phyloP scores from a whole-genome alignment of 2,797 vertebrate species.

The Macrochelys suwanniensis region DNA sequence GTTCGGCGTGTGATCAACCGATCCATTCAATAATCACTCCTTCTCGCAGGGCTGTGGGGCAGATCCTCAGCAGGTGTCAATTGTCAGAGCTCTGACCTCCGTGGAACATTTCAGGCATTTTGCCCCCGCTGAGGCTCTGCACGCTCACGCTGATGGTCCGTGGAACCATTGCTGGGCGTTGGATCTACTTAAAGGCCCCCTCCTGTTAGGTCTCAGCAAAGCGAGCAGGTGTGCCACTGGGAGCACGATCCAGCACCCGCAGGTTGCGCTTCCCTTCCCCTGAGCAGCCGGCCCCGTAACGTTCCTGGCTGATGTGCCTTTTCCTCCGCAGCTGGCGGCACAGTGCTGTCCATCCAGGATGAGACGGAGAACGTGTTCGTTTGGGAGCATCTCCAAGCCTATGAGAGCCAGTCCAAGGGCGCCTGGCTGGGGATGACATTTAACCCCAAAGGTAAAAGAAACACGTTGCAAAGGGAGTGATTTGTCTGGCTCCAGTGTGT shows the following conservation, averaged over 20 bases:
- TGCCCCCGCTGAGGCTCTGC: too few relatives aligned
- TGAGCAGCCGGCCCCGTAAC: too few relatives aligned
- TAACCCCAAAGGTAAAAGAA: slow-evolving; percentile 86
- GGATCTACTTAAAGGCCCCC: background rate
- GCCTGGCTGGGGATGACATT: slow-evolving; percentile 97
- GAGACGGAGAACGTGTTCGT: slow-evolving; percentile 95
- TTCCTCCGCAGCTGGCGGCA: slow-evolving; percentile 86
- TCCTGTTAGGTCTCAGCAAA: background rate
- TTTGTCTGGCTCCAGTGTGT: background rate
- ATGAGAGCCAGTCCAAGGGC: slow-evolving; percentile 88
- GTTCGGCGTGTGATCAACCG: background rate
- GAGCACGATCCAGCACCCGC: background rate
- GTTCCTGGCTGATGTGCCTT: slow-evolving; percentile 9
- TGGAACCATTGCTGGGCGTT: too few relatives aligned
- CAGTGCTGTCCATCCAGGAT: slow-evolving; percentile 92
- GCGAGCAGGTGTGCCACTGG: too few relatives aligned
- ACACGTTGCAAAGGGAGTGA: background rate
- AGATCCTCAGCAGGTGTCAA: background rate
- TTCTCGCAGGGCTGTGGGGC: background rate
- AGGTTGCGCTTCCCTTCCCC: background rate
- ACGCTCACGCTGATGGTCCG: too few relatives aligned
- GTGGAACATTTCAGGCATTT: background rate
- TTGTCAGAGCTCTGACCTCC: background rate
- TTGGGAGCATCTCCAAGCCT: slow-evolving; percentile 94
- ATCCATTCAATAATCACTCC: background rate